Conservation (phyloP, 2,888 invertebrate species). For the Volucella inflata region DNA sequence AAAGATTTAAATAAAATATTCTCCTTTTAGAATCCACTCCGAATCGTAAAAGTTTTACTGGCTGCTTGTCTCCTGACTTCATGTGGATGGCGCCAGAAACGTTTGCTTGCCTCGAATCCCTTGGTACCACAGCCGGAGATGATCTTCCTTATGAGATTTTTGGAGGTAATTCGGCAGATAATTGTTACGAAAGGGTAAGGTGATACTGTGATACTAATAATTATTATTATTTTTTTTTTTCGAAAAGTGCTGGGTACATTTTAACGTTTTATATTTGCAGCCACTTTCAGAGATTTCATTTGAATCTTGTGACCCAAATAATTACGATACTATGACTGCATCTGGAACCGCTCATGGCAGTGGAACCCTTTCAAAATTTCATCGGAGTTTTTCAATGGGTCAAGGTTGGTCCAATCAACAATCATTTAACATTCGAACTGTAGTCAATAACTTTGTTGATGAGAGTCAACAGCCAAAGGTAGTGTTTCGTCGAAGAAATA, state of each 20-base stretch:
- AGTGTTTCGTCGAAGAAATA: constrained; percentile 87
- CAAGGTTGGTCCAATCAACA: constrained; percentile 84
- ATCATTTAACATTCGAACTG: constrained; percentile 59
- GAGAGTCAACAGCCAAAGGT: constrained; percentile 80
- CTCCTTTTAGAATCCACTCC: constrained; percentile 77
- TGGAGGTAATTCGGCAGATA: constrained; percentile 81
- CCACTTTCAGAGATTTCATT: constrained; percentile 83
- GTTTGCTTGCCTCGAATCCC: constrained; percentile 83
- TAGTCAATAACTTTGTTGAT: constrained; percentile 72
- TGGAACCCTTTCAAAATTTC: constrained; percentile 85
- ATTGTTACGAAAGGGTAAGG: constrained; percentile 82
- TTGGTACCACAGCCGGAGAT: constrained; percentile 81
- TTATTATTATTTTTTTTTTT: background rate
- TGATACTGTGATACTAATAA: too few relatives aligned
- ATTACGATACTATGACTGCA: constrained; percentile 81
- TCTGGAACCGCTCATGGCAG: constrained; percentile 77
- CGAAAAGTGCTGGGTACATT: background rate
- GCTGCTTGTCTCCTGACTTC: constrained; percentile 81
- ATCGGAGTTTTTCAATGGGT: constrained; percentile 95
- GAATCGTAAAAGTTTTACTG: constrained; percentile 81
- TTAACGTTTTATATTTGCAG: constrained; percentile 74
- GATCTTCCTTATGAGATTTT: constrained; percentile 84
- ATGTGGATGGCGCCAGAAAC: constrained; percentile 83
- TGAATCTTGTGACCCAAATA: constrained; percentile 83
- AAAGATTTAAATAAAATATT: background rate